Evolutionary conservation across 2,797 vertebrate genomes (phyloP).

Genomic region (Acestrorhynchus altus): DNA sequence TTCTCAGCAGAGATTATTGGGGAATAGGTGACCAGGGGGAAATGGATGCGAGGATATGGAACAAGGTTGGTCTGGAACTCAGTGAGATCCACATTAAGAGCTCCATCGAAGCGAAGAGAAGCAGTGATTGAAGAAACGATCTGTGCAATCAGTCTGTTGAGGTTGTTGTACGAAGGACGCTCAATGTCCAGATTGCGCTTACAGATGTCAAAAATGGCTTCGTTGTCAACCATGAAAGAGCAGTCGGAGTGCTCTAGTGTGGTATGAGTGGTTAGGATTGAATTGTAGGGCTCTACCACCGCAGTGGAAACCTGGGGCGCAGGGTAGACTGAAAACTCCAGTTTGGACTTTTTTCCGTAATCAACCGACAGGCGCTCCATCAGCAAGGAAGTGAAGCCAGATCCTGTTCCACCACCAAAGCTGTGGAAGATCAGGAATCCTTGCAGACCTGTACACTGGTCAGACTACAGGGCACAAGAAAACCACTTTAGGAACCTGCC

Average conservation of each 20-base stretch:
- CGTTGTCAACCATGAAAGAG: slow-evolving; percentile 69
- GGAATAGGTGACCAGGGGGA: slow-evolving; percentile 75
- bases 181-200: slow-evolving; percentile 69
- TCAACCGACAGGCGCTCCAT: slow-evolving; percentile 74
- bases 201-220: slow-evolving; percentile 72
- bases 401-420: slow-evolving; percentile 69
- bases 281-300: slow-evolving; percentile 77
- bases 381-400: slow-evolving; percentile 35
- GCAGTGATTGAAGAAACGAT: slow-evolving; percentile 79
- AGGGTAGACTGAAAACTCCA: slow-evolving; percentile 71
- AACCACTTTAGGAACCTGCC: not conserved
- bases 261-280: slow-evolving; percentile 73
- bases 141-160: slow-evolving; percentile 73
- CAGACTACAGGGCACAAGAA: slow-evolving; percentile 52
- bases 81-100: slow-evolving; percentile 75
- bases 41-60: slow-evolving; percentile 77
- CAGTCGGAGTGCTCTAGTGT: slow-evolving; percentile 73
- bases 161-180: slow-evolving; percentile 75
- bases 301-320: slow-evolving; percentile 76
- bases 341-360: slow-evolving; percentile 67
- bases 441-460: slow-evolving; percentile 74
- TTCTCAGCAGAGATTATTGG: slow-evolving; percentile 69
- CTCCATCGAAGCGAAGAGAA: slow-evolving; percentile 76
- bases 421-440: slow-evolving; percentile 62
- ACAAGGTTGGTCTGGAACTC: slow-evolving; percentile 79